Evolutionary conservation across 2,113 vertebrate species (phyloP).

Genomic region (Cinclus mexicanus): DNA sequence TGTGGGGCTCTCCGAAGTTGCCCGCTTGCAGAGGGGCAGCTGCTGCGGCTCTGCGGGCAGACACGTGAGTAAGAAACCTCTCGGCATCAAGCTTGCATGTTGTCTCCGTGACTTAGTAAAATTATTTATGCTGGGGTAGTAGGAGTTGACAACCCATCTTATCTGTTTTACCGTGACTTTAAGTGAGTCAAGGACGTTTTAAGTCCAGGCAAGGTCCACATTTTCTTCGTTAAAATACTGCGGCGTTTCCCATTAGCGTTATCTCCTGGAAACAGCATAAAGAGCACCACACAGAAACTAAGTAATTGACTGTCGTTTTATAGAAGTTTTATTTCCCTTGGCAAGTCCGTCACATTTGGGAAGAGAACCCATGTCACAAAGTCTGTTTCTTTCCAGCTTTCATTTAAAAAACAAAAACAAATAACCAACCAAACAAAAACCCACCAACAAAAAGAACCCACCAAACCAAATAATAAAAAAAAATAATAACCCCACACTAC

Average conservation of each 20-base stretch:
- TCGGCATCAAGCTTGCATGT: not conserved
- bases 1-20: constrained; percentile 76
- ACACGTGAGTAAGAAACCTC: constrained; percentile 77
- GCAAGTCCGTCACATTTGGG: not conserved
- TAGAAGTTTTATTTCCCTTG: constrained; percentile 12
- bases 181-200: constrained; percentile 6
- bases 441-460: not conserved
- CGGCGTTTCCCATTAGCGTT: not conserved
- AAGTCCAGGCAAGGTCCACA: constrained; percentile 18
- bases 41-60: constrained; percentile 82
- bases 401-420: not conserved
- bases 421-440: not conserved
- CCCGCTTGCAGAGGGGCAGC: constrained; percentile 78
- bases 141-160: constrained; percentile 20
- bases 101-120: constrained; percentile 30
- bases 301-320: constrained; percentile 21
- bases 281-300: not conserved
- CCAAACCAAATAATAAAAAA: not conserved
- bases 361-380: not conserved
- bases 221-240: constrained; percentile 50
- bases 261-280: not conserved
- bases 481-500: too few relatives aligned
- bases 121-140: not conserved
- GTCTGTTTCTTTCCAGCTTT: not conserved
- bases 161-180: constrained; percentile 15